phyloP scores from a whole-genome alignment of 2,888 invertebrate genomes.

The Hypomecis punctinalis region DNA sequence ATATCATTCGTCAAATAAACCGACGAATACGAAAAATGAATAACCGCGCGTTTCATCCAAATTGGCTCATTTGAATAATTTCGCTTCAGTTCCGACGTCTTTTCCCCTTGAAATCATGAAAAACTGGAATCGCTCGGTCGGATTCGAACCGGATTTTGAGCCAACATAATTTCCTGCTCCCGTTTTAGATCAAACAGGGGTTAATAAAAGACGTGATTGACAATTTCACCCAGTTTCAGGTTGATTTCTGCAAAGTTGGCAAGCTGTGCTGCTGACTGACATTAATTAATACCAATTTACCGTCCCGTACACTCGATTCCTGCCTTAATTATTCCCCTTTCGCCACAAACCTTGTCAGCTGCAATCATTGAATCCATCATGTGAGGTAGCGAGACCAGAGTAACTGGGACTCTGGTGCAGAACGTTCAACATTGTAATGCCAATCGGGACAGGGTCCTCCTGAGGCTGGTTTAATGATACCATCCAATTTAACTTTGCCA shows the following conservation, averaged over 20 bases:
- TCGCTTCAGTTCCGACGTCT: conserved; percentile 38
- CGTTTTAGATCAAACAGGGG: conserved; percentile 38
- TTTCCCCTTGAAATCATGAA: conserved; percentile 42
- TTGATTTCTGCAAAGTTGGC: conserved; percentile 37
- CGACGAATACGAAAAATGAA: conserved; percentile 39
- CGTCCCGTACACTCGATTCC: conserved; percentile 51
- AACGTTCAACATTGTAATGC: conserved; percentile 6
- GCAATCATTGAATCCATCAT: conserved; percentile 60
- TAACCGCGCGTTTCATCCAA: conserved; percentile 41
- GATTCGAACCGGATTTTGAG: conserved; percentile 38
- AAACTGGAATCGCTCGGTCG: conserved; percentile 38
- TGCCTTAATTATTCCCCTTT: conserved; percentile 56
- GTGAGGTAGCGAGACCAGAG: conserved; percentile 40
- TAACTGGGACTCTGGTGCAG: conserved; percentile 35
- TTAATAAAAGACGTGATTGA: conserved; percentile 41
- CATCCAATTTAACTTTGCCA: conserved; percentile 29
- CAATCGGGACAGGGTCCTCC: conserved; percentile 10
- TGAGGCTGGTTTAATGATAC: conserved; percentile 19
- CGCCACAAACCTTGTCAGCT: conserved; percentile 58
- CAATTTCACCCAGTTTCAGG: conserved; percentile 38
- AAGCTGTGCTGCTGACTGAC: conserved; percentile 26
- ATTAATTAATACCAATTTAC: conserved; percentile 49
- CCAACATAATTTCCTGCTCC: conserved; percentile 39
- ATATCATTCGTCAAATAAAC: conserved; percentile 33
- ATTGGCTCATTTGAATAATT: conserved; percentile 48